Evolutionary conservation across 2,113 vertebrate genomes (phyloP).

Genomic region (Ptilorrhoa leucosticta): DNA sequence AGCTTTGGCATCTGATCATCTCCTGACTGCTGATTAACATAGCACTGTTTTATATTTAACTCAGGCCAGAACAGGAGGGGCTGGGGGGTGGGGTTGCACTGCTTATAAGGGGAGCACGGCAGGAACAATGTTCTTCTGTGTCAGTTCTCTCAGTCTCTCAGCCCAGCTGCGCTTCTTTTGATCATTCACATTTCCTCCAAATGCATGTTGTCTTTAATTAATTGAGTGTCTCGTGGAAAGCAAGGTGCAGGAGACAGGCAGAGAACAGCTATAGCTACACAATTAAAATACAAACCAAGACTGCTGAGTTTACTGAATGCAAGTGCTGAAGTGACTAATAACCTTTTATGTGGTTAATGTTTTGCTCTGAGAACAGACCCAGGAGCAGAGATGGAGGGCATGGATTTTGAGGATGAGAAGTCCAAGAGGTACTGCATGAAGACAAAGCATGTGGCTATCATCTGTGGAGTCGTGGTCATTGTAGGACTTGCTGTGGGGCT

Average conservation of each 20-base stretch:
- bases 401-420: conserved; percentile 69
- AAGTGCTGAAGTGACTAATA: conserved; percentile 24
- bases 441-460: conserved; percentile 78
- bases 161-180: conserved; percentile 9
- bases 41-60: conserved; percentile 84
- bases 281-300: conserved; percentile 7
- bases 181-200: not conserved
- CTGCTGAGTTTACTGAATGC: conserved; percentile 19
- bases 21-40: conserved; percentile 75
- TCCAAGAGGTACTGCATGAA: conserved; percentile 82
- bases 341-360: not conserved
- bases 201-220: conserved; percentile 29
- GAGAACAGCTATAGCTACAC: conserved; percentile 24
- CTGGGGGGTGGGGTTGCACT: conserved; percentile 26
- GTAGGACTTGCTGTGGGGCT: conserved; percentile 87
- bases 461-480: conserved; percentile 73
- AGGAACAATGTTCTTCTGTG: conserved; percentile 37
- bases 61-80: conserved; percentile 55
- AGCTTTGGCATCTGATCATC: conserved; percentile 60
- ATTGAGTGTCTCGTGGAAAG: not conserved
- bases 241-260: not conserved
- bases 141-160: not conserved
- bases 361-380: conserved; percentile 30
- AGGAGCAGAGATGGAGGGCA: conserved; percentile 68
- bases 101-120: conserved; percentile 57